Percentiles rank a stretch among this genome's conserved stretches.
Conservation (phyloP, 1,140 invertebrate genomes). For the Tetramorium parvispinum region DNA sequence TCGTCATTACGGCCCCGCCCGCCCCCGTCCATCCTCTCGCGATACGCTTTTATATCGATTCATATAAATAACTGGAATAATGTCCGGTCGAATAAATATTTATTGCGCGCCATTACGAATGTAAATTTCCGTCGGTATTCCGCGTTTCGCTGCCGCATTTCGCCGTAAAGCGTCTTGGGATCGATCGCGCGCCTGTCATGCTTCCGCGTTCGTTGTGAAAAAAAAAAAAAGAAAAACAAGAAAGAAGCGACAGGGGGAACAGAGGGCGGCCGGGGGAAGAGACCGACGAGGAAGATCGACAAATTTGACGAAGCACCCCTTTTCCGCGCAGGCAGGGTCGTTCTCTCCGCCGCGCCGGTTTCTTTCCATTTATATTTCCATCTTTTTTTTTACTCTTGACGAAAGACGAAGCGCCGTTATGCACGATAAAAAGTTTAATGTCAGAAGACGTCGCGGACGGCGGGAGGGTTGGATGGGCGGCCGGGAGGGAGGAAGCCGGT, state of each 20-base stretch:
- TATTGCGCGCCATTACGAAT: constrained; percentile 58
- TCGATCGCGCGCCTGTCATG: constrained; percentile 59
- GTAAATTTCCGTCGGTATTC: constrained; percentile 55
- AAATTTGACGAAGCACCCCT: constrained; percentile 71
- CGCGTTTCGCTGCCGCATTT: constrained; percentile 51
- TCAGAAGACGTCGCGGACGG: constrained; percentile 74
- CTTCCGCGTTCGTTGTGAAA: constrained; percentile 40
- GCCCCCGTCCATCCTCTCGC: constrained; percentile 5
- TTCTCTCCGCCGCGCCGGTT: constrained; percentile 65
- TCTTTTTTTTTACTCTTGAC: constrained; percentile 57
- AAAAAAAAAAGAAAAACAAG: neutral
- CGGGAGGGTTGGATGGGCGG: constrained; percentile 8
- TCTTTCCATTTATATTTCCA: constrained; percentile 71
- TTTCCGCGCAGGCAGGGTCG: constrained; percentile 67
- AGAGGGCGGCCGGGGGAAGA: constrained; percentile 32
- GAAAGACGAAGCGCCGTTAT: constrained; percentile 76
- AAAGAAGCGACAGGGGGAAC: neutral
- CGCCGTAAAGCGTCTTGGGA: constrained; percentile 54
- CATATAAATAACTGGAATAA: constrained; percentile 62
- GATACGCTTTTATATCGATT: constrained; percentile 50
- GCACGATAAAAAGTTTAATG: constrained; percentile 83
- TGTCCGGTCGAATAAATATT: constrained; percentile 60
- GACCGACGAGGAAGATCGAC: constrained; percentile 66
- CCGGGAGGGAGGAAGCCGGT: neutral
- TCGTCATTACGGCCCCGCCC: constrained; percentile 35